Conservation (phyloP, 2,113 vertebrate genomes). For the Rattus norvegicus region GRCr8 NC_086031.1:24572001-24572500, state of each 20-base stretch:
- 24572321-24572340: not conserved
- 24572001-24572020: not conserved
- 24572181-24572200: not conserved
- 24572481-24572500: not conserved
- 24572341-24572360: not conserved
- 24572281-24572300: not conserved
- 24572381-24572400: not conserved
- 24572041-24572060: not conserved
- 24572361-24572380: not conserved
- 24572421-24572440: rapidly evolving
- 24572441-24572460: not conserved
- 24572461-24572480: not conserved
- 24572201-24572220: not conserved
- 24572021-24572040: not conserved
- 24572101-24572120: not conserved
- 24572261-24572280: not conserved
- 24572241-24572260: not conserved
- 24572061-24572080: not conserved
- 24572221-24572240: not conserved
- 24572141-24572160: not conserved
- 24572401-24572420: not conserved
- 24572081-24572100: not conserved
- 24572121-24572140: not conserved
- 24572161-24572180: not conserved
- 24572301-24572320: not conserved